Conservation (phyloP, 92 coral and sea anemone species). For the Isaurus tuberculatus region DNA sequence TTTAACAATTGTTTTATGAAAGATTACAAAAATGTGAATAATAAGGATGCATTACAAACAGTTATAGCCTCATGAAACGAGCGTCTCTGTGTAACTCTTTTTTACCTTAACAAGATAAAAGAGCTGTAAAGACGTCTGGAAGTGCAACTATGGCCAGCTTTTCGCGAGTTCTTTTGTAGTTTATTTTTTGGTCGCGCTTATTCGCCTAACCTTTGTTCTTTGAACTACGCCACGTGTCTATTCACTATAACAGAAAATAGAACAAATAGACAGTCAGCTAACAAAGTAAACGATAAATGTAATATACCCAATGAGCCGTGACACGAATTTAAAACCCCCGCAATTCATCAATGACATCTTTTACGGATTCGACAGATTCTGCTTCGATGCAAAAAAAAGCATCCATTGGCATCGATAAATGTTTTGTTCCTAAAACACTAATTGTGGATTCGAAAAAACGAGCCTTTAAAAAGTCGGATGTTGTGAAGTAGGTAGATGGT, state of each 20-base stretch:
- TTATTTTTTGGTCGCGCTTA: neutral
- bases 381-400: neutral
- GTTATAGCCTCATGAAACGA: neutral
- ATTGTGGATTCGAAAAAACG: neutral
- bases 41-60: neutral
- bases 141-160: neutral
- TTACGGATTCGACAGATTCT: neutral
- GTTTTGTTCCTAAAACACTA: neutral
- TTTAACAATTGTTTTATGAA: slow-evolving; percentile 8
- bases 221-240: slow-evolving; percentile 37
- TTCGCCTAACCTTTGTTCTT: slow-evolving; percentile 2
- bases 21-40: slow-evolving; percentile 7
- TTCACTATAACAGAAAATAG: slow-evolving; percentile 5
- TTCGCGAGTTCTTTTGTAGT: neutral
- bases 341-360: neutral
- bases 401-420: neutral
- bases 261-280: slow-evolving; percentile 1
- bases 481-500: neutral
- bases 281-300: slow-evolving; percentile 5
- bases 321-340: slow-evolving; percentile 29
- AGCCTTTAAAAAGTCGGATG: neutral
- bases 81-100: neutral
- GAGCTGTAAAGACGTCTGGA: neutral
- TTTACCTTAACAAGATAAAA: neutral
- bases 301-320: slow-evolving; percentile 29